Base-by-base conservation (phyloP, 1,140 invertebrate species). In the Thalassaphorura encarpata region DNA sequence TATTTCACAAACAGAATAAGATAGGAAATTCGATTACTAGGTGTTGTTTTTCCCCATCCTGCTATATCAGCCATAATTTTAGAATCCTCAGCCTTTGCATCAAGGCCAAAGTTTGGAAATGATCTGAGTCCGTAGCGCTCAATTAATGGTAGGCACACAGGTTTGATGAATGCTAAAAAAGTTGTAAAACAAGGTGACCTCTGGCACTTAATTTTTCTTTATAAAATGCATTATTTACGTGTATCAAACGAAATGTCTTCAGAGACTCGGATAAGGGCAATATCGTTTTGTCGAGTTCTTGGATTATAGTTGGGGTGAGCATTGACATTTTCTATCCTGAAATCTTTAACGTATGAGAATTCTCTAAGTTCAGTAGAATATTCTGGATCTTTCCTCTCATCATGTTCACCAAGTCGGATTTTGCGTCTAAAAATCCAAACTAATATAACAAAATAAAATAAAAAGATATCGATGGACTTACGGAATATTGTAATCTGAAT, bases 241-340 rank as follows among this genome's bases (percentile, higher is more conserved):
- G 29, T 41, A 26, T 0, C n/a, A 55, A 81, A 76, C 58, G 78
- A 70, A 1, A 76, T 75, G 2, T 73, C 68, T 49, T 66, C 56
- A 0, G 70, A 63, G 0, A 83, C 67, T 63, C 79, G 72, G 40
- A 84, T 70, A 2, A 85, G 65, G 1, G 76, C 82, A 48, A 85
- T 79, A 60, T 85, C 82, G 63, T 83, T 78, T 27, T 69, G 68
- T 2, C 76, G 64, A 1, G 54, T 72, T 0, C 68, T 57, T n/a
- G 66, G 68, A 40, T 66, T 62, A 61, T 79, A 85, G 1, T 73
- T 61, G 0, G 75, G 73, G 21, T 58, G 56, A 4, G 24, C 1
- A n/a, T 40, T 29, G 6, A 48, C 18, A 19, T 42, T 39, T n/a
- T 58, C 50, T 1, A 58, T 46, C 8, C 24, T 36, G 28, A 43